phyloP scores from a whole-genome alignment of 2,113 vertebrate genomes.

The Odontesthes bonariensis region DNA sequence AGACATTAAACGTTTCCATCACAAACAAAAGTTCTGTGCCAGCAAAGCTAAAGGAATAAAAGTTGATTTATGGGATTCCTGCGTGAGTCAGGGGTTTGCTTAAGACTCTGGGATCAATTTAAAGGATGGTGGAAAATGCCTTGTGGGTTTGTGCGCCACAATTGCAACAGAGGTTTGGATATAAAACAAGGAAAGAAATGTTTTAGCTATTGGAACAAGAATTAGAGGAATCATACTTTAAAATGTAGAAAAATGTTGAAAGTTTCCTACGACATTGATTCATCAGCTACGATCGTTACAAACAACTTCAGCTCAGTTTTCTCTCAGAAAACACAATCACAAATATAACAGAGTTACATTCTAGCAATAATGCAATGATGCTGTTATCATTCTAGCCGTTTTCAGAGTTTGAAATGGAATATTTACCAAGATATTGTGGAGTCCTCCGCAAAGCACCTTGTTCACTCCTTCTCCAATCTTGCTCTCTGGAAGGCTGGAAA shows the following conservation, averaged over 20 bases:
- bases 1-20: slow-evolving; percentile 30
- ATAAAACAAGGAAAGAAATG: slow-evolving; percentile 23
- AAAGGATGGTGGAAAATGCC: slow-evolving; percentile 60
- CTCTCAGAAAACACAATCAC: slow-evolving; percentile 8
- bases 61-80: neutral
- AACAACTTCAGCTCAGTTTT: neutral
- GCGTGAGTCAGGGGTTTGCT: neutral
- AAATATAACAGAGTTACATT: neutral
- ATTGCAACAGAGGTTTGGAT: slow-evolving; percentile 50
- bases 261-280: neutral
- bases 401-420: slow-evolving; percentile 33
- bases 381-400: neutral
- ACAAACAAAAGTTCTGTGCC: neutral
- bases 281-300: neutral
- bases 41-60: neutral
- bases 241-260: slow-evolving; percentile 6
- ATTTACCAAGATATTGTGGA: slow-evolving; percentile 61
- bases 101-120: slow-evolving; percentile 17
- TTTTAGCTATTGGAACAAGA: slow-evolving; percentile 3
- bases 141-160: slow-evolving; percentile 61
- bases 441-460: slow-evolving; percentile 38
- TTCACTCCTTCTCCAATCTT: slow-evolving; percentile 31
- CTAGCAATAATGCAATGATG: neutral
- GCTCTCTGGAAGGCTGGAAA: slow-evolving; percentile 67
- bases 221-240: neutral